phyloP scores from a whole-genome alignment of 2,888 invertebrate species.

The Conus canariensis region DNA sequence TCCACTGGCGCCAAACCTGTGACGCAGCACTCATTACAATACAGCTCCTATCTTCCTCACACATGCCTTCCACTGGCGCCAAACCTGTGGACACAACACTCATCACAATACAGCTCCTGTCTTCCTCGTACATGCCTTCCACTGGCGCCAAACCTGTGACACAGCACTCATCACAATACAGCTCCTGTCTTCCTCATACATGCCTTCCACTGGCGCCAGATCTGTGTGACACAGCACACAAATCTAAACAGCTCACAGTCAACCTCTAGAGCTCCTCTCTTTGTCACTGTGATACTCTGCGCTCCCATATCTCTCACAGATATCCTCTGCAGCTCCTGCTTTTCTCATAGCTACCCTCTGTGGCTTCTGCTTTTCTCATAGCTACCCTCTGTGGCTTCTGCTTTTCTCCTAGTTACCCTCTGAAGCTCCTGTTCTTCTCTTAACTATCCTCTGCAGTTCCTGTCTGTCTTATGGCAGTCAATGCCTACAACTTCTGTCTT shows the following conservation, averaged over 20 bases:
- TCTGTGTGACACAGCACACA: constrained; percentile 79
- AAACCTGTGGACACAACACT: constrained; percentile 81
- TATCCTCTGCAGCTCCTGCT: constrained; percentile 94
- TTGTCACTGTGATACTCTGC: too few species aligned
- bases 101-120: constrained; percentile 87
- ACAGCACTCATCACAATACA: neutral
- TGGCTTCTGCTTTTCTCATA: constrained; percentile 82
- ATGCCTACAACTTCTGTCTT: constrained; percentile 94
- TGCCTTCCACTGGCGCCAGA: constrained; percentile 92
- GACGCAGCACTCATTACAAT: neutral
- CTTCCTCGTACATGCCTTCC: constrained; percentile 93
- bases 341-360: constrained; percentile 92
- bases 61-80: constrained; percentile 95
- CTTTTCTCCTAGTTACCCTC: constrained; percentile 84
- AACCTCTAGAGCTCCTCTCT: too few species aligned
- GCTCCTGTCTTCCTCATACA: constrained; percentile 84
- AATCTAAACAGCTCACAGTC: too few species aligned
- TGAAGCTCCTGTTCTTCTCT: constrained; percentile 72
- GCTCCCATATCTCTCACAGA: constrained; percentile 84
- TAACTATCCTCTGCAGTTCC: constrained; percentile 93
- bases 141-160: constrained; percentile 89
- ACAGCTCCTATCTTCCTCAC: constrained; percentile 86
- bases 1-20: constrained; percentile 90
- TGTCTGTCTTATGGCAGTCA: constrained; percentile 87
- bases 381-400: constrained; percentile 86